Percentiles rank a stretch among this genome's conserved stretches.
Conservation (phyloP, 53 echinoderm and acorn worm genomes). For the Zoroaster sp. region DNA sequence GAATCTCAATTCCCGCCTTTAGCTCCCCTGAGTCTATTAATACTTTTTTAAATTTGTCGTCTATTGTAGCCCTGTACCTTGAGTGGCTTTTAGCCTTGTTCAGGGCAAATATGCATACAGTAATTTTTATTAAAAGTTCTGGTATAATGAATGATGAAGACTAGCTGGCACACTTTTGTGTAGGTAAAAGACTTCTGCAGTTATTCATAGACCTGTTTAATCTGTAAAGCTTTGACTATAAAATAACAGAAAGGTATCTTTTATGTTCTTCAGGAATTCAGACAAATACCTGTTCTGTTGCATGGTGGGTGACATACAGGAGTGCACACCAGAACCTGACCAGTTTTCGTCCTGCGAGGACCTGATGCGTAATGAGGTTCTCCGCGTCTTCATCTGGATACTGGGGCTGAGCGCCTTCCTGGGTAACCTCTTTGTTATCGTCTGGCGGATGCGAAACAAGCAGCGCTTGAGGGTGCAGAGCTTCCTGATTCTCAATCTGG, state of each 20-base stretch:
- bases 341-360: conserved; percentile 92
- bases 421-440: conserved; percentile 82
- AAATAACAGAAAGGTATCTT: neutral
- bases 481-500: conserved; percentile 87
- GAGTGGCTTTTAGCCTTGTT: no score
- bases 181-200: no score
- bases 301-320: conserved; percentile 66
- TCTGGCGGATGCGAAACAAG: conserved; percentile 59
- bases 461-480: conserved; percentile 74
- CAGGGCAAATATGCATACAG: no score
- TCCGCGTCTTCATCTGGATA: conserved; percentile 92
- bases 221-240: neutral
- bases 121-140: no score
- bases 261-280: conserved; percentile 59
- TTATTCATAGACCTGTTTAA: neutral
- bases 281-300: conserved; percentile 93
- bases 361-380: conserved; percentile 75
- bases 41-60: no score
- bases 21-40: no score
- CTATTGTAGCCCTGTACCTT: no score
- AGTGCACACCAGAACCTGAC: conserved; percentile 74
- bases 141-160: neutral
- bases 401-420: conserved; percentile 86
- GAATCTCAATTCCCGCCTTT: no score
- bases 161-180: neutral